Evolutionary conservation across 2,113 vertebrate genomes (phyloP).

Genomic region (Oreotrochilus melanogaster): DNA sequence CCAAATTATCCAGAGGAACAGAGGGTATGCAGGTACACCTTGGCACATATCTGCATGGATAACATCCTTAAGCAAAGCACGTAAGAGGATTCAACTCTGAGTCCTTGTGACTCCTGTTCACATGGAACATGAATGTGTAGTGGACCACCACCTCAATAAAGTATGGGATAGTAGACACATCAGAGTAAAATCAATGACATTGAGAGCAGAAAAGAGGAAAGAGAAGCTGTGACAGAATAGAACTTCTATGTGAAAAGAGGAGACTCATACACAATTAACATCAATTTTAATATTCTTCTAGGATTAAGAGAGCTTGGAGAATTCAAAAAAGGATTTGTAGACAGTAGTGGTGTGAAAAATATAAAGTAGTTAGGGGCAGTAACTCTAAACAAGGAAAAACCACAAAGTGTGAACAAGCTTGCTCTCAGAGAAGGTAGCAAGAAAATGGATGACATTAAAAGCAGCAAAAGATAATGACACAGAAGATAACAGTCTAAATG

Average conservation of each 20-base stretch:
- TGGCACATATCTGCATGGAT: rapidly evolving
- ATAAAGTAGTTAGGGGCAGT: background rate
- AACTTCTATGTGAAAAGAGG: background rate
- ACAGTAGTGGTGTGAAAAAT: background rate
- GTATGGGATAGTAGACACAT: background rate
- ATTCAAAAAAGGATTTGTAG: background rate
- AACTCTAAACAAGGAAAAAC: background rate
- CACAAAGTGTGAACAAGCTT: background rate
- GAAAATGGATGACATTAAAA: background rate
- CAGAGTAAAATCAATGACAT: background rate
- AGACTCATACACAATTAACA: background rate
- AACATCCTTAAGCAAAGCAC: background rate
- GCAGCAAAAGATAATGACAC: background rate
- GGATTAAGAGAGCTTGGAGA: background rate
- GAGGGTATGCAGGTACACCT: background rate
- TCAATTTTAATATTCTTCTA: background rate
- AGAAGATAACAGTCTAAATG: background rate
- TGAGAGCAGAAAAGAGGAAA: background rate
- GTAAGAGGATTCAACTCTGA: background rate
- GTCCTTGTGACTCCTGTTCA: background rate
- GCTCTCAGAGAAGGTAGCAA: background rate
- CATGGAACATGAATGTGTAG: background rate
- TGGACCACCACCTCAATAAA: background rate
- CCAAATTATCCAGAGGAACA: background rate
- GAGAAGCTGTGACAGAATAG: background rate